Evolutionary conservation across 2,797 vertebrate genomes (phyloP).

Genomic region (Simalia tracyae): DNA sequence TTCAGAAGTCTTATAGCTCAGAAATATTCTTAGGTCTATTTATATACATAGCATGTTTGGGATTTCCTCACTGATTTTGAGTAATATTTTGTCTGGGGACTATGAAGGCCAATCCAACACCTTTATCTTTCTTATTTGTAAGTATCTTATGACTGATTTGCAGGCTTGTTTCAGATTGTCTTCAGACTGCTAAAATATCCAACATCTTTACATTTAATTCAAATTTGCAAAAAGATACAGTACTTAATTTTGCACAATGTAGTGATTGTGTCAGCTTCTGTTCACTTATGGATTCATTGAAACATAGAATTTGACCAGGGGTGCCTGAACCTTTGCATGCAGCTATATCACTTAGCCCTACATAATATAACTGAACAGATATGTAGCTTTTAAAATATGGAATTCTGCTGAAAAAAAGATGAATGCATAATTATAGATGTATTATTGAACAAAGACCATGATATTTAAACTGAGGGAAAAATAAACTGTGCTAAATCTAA

Average conservation of each 20-base stretch:
- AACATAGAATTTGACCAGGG: not conserved
- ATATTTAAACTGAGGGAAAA: conserved; percentile 13
- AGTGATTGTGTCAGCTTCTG: not conserved
- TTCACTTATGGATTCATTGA: not conserved
- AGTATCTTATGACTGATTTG: not conserved
- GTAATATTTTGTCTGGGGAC: not conserved
- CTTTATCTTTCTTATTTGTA: not conserved
- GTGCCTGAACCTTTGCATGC: not conserved
- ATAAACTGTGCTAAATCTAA: conserved; percentile 25
- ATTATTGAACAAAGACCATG: not conserved
- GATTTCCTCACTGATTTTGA: not conserved
- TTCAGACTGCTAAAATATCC: not conserved
- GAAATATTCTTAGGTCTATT: not conserved
- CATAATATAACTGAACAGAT: conserved; percentile 41
- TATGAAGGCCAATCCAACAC: not conserved
- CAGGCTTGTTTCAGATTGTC: not conserved
- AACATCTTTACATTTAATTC: not conserved
- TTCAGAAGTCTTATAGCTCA: not conserved
- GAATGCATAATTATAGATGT: conserved; percentile 20
- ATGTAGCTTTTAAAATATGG: conserved; percentile 16
- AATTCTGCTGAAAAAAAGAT: conserved; percentile 36
- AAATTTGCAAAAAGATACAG: not conserved
- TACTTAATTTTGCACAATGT: not conserved
- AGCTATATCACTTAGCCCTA: not conserved
- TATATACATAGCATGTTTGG: not conserved